These are phyloP conservation scores for Burhinus bistriatus DNA, from an alignment of 2,113 vertebrate genomes.

Conservation along the genomic window DNA sequence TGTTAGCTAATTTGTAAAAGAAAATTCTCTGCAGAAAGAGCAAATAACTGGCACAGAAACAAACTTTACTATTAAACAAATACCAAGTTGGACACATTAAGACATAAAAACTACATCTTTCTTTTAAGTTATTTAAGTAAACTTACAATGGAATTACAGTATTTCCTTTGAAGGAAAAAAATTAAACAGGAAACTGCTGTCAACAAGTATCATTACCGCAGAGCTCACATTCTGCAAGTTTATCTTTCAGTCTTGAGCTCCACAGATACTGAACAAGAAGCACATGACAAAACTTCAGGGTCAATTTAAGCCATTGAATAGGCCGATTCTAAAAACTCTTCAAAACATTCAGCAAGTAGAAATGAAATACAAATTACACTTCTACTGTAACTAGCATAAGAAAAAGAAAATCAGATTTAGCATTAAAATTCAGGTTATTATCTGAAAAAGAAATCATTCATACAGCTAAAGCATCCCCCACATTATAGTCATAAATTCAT, in stretches of 20 bases:
- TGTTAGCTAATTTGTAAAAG: not conserved
- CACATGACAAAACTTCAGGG: not conserved
- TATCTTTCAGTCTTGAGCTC: not conserved
- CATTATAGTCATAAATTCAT: not conserved
- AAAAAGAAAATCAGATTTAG: not conserved
- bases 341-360: not conserved
- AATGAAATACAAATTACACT: not conserved
- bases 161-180: not conserved
- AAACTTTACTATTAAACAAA: not conserved
- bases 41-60: not conserved
- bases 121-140: not conserved
- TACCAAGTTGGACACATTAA: not conserved
- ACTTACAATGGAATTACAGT: not conserved
- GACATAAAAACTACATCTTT: not conserved
- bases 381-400: not conserved
- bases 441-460: not conserved
- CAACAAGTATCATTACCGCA: not conserved
- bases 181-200: not conserved
- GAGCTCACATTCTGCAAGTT: not conserved
- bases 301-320: not conserved
- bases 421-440: not conserved
- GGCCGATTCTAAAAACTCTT: not conserved
- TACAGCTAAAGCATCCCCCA: not conserved
- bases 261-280: not conserved
- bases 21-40: not conserved